Conservation (phyloP, 2,888 invertebrate genomes). For the Parochlus steinenii region DNA sequence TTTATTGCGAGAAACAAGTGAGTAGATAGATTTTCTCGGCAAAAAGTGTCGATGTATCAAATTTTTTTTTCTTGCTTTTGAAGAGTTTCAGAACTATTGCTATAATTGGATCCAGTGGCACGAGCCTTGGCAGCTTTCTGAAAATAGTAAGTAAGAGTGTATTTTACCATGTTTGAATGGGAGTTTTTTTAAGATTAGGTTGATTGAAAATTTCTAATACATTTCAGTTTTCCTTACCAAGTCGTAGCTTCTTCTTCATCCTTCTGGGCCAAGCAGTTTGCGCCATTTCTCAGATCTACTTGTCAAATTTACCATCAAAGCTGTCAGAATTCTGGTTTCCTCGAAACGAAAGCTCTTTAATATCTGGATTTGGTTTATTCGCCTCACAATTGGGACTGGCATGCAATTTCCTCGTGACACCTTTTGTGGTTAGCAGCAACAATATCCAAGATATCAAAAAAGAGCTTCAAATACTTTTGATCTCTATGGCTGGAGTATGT, state of each 20-base stretch:
- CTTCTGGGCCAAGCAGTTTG: conserved; percentile 34
- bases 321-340: conserved; percentile 52
- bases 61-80: not conserved
- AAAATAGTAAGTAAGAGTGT: no score
- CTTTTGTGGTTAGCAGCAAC: conserved; percentile 34
- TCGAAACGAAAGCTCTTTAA: conserved; percentile 33
- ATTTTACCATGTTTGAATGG: no score
- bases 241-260: conserved; percentile 24
- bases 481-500: conserved; percentile 28
- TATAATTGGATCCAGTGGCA: conserved; percentile 34
- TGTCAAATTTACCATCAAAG: conserved; percentile 46
- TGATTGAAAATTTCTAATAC: no score
- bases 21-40: not conserved
- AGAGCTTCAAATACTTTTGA: conserved; percentile 22
- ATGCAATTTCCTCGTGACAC: conserved; percentile 50
- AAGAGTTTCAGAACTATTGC: conserved; percentile 6
- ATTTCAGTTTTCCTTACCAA: no score
- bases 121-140: conserved; percentile 42
- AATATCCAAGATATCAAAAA: conserved; percentile 31
- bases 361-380: conserved; percentile 54
- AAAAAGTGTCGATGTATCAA: conserved; percentile 14
- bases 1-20: conserved; percentile 15
- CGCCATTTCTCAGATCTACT: conserved; percentile 41
- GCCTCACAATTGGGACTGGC: conserved; percentile 59
- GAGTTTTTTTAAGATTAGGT: no score